Evolutionary conservation across 2,888 invertebrate species (phyloP).

Genomic region (Orthosia cruda): DNA sequence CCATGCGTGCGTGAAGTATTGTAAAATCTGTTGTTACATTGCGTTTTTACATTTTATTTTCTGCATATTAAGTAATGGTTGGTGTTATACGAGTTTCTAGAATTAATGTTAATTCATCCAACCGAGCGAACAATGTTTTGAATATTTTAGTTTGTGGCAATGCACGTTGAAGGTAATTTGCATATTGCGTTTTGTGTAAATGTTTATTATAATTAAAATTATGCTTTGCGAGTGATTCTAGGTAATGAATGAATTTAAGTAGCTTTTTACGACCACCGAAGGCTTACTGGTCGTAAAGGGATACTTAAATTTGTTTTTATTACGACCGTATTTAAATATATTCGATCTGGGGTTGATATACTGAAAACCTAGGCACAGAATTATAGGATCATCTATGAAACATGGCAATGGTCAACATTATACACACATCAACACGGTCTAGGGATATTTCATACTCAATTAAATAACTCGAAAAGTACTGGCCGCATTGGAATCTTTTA

Average conservation of each 20-base stretch:
- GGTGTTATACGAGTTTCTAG: conserved; percentile 2
- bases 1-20: conserved; percentile 42
- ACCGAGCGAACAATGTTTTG: conserved; percentile 24
- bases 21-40: conserved; percentile 29
- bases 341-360: not conserved
- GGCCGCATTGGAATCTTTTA: too few species aligned
- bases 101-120: conserved; percentile 35
- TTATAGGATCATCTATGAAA: too few species aligned
- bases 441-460: too few species aligned
- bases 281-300: not conserved
- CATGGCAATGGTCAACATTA: too few species aligned
- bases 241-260: too few species aligned
- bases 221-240: not conserved
- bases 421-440: too few species aligned
- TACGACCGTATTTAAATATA: not conserved
- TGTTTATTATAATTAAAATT: not conserved
- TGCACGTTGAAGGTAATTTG: conserved; percentile 9
- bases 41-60: conserved; percentile 9
- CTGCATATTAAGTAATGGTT: conserved; percentile 27
- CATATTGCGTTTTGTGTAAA: conserved; percentile 18
- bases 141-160: conserved; percentile 36
- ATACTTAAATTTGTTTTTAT: not conserved
- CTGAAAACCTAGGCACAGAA: too few species aligned
- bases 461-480: too few species aligned
- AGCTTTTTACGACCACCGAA: not conserved